These are phyloP conservation scores for Upupa epops DNA, from an alignment of 2,113 vertebrate species.

Conservation along the genomic window DNA sequence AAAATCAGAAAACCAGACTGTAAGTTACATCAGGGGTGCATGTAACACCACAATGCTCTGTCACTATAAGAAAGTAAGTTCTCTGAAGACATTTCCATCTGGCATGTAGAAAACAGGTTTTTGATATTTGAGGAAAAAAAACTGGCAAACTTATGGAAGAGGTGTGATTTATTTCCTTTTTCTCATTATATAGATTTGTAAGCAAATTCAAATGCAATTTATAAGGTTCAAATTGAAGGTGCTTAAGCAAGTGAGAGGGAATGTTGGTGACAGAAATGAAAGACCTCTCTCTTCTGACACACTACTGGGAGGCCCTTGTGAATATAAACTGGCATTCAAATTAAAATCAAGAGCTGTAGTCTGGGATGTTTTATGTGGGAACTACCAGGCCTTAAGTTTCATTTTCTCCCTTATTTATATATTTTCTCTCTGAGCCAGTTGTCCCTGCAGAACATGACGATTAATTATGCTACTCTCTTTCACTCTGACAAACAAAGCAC, in stretches of 20 bases:
- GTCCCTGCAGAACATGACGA: constrained; percentile 31
- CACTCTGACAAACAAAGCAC: constrained; percentile 54
- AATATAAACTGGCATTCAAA: neutral
- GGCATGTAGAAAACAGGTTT: neutral
- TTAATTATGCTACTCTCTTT: constrained; percentile 51
- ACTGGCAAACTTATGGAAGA: neutral
- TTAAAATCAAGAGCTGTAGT: neutral
- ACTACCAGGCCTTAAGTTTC: neutral
- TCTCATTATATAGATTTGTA: neutral
- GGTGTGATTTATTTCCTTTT: neutral
- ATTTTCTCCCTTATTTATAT: constrained; percentile 4
- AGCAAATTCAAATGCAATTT: neutral
- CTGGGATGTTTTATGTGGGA: neutral
- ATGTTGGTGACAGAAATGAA: neutral
- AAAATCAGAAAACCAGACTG: neutral
- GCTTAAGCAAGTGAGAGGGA: neutral
- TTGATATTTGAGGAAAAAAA: neutral
- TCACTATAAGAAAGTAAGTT: neutral
- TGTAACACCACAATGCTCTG: neutral
- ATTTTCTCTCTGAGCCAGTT: constrained; percentile 1
- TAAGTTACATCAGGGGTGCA: neutral
- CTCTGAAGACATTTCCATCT: constrained; percentile 36
- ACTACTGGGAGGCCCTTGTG: neutral
- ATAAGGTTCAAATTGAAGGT: neutral
- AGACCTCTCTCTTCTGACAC: neutral